phyloP scores from a whole-genome alignment of 2,797 vertebrate species.

The Leptodactylus fallax region DNA sequence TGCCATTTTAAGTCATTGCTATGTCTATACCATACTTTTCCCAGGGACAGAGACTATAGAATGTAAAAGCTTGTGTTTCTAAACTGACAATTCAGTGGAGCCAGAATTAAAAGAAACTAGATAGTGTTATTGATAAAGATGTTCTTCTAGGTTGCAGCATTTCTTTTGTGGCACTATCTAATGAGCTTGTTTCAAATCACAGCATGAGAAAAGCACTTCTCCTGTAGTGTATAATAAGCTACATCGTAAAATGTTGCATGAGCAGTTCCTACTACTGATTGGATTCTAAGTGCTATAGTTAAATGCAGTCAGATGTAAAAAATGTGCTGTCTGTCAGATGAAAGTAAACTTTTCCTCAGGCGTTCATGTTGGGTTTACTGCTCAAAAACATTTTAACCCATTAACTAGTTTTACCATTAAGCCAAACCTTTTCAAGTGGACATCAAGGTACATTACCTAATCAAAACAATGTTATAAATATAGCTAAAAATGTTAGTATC shows the following conservation, averaged over 20 bases:
- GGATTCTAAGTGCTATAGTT: conserved; percentile 40
- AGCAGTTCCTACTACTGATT: conserved; percentile 17
- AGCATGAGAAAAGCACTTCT: conserved; percentile 49
- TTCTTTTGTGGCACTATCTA: conserved; percentile 49
- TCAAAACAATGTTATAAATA: not conserved
- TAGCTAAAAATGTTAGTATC: too few species aligned
- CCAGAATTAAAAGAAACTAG: conserved; percentile 22
- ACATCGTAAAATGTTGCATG: conserved; percentile 53
- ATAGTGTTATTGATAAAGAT: conserved; percentile 25
- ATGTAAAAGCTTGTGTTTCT: not conserved
- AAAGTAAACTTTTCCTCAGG: conserved; percentile 62
- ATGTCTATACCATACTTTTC: not conserved
- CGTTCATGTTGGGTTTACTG: conserved; percentile 27
- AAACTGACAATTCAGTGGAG: not conserved
- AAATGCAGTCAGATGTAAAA: conserved; percentile 53
- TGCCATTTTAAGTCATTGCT: not conserved
- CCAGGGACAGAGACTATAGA: not conserved
- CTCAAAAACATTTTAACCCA: conserved; percentile 45
- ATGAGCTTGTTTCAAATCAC: conserved; percentile 61
- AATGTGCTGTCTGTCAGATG: conserved; percentile 51
- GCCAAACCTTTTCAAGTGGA: not conserved
- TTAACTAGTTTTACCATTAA: not conserved
- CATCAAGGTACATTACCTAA: not conserved
- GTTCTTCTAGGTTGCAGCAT: not conserved
- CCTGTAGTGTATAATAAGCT: conserved; percentile 39